These are phyloP conservation scores for Sericinus montela DNA, from an alignment of 2,888 invertebrate species.

Conservation along the genomic window DNA sequence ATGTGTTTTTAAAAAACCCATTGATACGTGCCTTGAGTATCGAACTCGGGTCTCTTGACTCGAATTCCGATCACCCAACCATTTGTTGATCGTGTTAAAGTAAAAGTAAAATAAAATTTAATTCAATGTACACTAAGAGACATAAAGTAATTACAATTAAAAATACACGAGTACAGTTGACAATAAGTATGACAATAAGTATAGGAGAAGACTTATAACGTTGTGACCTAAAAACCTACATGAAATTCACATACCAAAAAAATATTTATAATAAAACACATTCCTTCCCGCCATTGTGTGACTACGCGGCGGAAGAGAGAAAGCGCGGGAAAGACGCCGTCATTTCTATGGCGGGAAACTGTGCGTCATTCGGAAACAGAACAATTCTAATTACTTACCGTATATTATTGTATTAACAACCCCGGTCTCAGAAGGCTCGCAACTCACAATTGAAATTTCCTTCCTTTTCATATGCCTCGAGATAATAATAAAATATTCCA, in stretches of 20 bases:
- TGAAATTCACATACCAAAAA: not conserved
- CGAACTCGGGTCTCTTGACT: too few relatives aligned
- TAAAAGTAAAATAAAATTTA: too few relatives aligned
- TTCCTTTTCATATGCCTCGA: slow-evolving; percentile 11
- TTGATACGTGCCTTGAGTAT: too few relatives aligned
- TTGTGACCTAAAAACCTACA: too few relatives aligned
- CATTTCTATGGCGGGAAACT: slow-evolving; percentile 25
- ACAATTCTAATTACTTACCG: slow-evolving; percentile 18
- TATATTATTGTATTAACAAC: not conserved
- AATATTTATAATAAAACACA: slow-evolving; percentile 22
- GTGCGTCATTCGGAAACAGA: slow-evolving; percentile 11
- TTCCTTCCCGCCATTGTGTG: slow-evolving; percentile 27
- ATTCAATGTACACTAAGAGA: too few relatives aligned
- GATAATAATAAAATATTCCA: not conserved
- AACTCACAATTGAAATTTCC: slow-evolving; percentile 22
- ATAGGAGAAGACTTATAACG: too few relatives aligned
- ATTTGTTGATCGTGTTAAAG: too few relatives aligned
- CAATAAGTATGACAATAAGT: too few relatives aligned
- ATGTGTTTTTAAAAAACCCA: too few relatives aligned
- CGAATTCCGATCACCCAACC: too few relatives aligned
- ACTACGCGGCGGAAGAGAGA: slow-evolving; percentile 22
- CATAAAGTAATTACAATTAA: too few relatives aligned
- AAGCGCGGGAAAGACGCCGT: slow-evolving; percentile 33
- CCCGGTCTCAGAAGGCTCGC: slow-evolving; percentile 15
- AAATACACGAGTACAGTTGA: too few relatives aligned